Percentiles rank a stretch among this genome's conserved stretches.
phyloP scores from a whole-genome alignment of 2,888 invertebrate species.

The Zelleria hepariella region DNA sequence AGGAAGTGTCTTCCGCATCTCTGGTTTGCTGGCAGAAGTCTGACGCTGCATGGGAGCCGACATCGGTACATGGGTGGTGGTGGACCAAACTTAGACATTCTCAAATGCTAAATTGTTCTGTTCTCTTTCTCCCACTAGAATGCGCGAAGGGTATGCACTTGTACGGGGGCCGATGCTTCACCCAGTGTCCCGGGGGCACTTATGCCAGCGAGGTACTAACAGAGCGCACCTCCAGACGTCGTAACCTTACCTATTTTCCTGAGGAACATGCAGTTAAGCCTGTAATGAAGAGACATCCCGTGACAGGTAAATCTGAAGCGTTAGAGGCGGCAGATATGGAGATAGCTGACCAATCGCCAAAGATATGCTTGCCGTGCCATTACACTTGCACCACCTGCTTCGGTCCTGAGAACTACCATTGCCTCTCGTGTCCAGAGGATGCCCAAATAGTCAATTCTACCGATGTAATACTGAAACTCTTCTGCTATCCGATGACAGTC shows the following conservation, averaged over 20 bases:
- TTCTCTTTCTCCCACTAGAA: conserved; percentile 73
- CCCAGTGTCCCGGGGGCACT: conserved; percentile 69
- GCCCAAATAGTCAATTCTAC: conserved; percentile 65
- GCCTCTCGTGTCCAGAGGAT: conserved; percentile 77
- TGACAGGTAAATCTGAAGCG: conserved; percentile 21
- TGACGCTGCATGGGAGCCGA: conserved; percentile 63
- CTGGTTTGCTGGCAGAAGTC: conserved; percentile 41
- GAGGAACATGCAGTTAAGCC: conserved; percentile 22
- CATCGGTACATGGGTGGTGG: conserved; percentile 61
- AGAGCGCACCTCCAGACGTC: conserved; percentile 51
- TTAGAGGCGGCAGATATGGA: conserved; percentile 54
- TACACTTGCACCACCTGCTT: conserved; percentile 80
- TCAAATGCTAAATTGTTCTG: conserved; percentile 45
- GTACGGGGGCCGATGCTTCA: conserved; percentile 73
- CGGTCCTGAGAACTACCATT: conserved; percentile 79
- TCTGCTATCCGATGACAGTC: conserved; percentile 65
- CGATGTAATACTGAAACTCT: conserved; percentile 47
- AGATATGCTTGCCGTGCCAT: conserved; percentile 77
- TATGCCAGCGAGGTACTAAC: conserved; percentile 54
- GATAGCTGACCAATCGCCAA: conserved; percentile 31
- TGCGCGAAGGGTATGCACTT: conserved; percentile 75
- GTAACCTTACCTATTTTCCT: conserved; percentile 47
- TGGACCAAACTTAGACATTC: conserved; percentile 33
- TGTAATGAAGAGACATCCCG: conserved; percentile 42
- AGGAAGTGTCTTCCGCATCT: conserved; percentile 42